Conservation (phyloP, 2,888 invertebrate species). For the Sthenelais limicola region DNA sequence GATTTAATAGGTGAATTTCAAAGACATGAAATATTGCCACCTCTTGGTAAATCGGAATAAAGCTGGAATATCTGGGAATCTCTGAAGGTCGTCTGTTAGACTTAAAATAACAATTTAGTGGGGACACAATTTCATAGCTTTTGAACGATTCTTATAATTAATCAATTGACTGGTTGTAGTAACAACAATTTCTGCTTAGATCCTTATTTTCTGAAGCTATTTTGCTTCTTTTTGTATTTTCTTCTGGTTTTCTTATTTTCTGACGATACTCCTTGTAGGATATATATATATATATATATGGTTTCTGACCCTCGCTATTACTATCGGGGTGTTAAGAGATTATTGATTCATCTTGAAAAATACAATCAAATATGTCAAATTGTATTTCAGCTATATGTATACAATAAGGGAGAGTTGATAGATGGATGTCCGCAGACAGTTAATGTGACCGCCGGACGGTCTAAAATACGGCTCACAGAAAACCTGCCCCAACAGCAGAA, state of each 20-base stretch:
- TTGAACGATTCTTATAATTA: too few species aligned
- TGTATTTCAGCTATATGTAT: slow-evolving; percentile 43
- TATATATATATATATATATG: too few species aligned
- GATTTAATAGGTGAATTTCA: neutral
- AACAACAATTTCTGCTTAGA: too few species aligned
- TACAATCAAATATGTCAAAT: neutral
- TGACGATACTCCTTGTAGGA: too few species aligned
- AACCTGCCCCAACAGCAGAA: neutral
- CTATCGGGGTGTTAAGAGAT: neutral
- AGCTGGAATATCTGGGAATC: too few species aligned
- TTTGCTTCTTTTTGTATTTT: too few species aligned
- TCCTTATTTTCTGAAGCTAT: too few species aligned
- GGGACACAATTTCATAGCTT: too few species aligned
- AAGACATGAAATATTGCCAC: neutral
- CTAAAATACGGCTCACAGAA: slow-evolving; percentile 17
- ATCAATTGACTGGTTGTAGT: too few species aligned
- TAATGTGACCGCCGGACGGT: slow-evolving; percentile 33
- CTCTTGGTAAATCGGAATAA: too few species aligned
- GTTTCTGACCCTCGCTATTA: neutral
- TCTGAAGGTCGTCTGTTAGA: neutral
- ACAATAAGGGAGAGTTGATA: slow-evolving; percentile 44
- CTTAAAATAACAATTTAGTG: too few species aligned
- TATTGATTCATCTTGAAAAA: neutral
- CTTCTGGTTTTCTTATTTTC: too few species aligned
- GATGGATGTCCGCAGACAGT: slow-evolving; percentile 42